Conservation (phyloP, 2,888 invertebrate species). For the Xestia rhomboidea region DNA sequence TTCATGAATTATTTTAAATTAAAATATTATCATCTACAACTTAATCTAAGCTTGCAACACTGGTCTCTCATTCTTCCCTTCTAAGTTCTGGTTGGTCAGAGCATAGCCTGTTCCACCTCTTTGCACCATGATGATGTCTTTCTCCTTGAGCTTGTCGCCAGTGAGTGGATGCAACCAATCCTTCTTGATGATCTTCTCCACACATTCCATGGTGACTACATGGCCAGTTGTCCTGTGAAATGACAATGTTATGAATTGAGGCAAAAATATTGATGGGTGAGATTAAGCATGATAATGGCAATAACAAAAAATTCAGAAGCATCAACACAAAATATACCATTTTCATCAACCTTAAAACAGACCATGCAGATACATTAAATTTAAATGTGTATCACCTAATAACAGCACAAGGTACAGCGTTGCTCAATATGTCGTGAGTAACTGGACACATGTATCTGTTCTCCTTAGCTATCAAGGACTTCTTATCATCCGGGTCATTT, state of each 20-base stretch:
- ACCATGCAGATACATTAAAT: neutral
- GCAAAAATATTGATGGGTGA: rapidly evolving
- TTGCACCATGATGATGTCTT: constrained; percentile 97
- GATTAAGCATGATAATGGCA: neutral
- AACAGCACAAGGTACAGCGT: constrained; percentile 98
- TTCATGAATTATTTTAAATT: neutral
- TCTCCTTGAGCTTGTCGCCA: constrained; percentile 95
- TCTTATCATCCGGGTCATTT: constrained; percentile 96
- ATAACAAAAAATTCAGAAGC: neutral
- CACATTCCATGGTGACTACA: constrained; percentile 98
- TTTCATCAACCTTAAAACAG: neutral
- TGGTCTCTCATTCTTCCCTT: constrained; percentile 95
- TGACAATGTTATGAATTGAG: neutral
- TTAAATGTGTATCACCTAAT: constrained; percentile 88
- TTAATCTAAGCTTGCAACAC: constrained; percentile 93
- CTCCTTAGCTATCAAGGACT: constrained; percentile 96
- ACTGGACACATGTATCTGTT: constrained; percentile 99
- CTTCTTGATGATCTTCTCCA: constrained; percentile 98
- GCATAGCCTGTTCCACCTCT: constrained; percentile 99
- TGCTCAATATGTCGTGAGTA: constrained; percentile 98
- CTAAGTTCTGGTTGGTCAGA: constrained; percentile 95
- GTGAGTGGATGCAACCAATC: constrained; percentile 99
- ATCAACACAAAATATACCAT: neutral
- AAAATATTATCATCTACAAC: neutral
- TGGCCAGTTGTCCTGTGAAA: constrained; percentile 93